Percentiles rank a stretch among this genome's conserved stretches.
phyloP scores from a whole-genome alignment of 1,140 invertebrate species.

The Thaumetopoea pityocampa region DNA sequence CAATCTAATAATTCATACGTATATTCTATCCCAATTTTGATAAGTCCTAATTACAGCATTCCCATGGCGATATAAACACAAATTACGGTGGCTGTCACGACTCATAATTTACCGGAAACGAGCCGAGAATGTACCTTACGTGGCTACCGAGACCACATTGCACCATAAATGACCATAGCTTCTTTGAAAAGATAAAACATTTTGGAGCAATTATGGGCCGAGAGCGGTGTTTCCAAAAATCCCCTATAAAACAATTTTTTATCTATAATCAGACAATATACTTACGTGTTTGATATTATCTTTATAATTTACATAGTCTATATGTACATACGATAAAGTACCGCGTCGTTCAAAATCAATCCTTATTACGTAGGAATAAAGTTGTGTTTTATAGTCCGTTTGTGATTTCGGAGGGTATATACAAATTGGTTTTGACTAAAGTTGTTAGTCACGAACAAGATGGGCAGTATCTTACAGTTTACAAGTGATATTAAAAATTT shows the following conservation, averaged over 20 bases:
- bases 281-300: slow-evolving; percentile 54
- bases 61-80: slow-evolving; percentile 18
- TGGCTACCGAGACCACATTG: slow-evolving; percentile 37
- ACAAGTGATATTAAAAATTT: slow-evolving; percentile 60
- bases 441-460: slow-evolving; percentile 57
- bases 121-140: slow-evolving; percentile 21
- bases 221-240: slow-evolving; percentile 66
- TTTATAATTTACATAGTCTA: slow-evolving; percentile 31
- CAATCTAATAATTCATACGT: too few species aligned
- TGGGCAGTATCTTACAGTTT: slow-evolving; percentile 45
- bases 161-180: slow-evolving; percentile 55
- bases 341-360: background rate
- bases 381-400: slow-evolving; percentile 2
- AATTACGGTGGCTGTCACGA: slow-evolving; percentile 33
- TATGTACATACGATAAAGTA: background rate
- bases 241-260: slow-evolving; percentile 41
- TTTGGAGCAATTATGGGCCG: slow-evolving; percentile 54
- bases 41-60: slow-evolving; percentile 23
- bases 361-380: background rate
- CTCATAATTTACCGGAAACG: slow-evolving; percentile 39
- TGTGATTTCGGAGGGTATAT: background rate
- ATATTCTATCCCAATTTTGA: too few species aligned
- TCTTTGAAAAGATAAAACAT: slow-evolving; percentile 65
- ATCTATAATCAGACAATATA: slow-evolving; percentile 51
- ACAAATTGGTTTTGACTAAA: slow-evolving; percentile 30